Conservation (phyloP, 2,797 vertebrate species). For the Cheirogaleus major region DNA sequence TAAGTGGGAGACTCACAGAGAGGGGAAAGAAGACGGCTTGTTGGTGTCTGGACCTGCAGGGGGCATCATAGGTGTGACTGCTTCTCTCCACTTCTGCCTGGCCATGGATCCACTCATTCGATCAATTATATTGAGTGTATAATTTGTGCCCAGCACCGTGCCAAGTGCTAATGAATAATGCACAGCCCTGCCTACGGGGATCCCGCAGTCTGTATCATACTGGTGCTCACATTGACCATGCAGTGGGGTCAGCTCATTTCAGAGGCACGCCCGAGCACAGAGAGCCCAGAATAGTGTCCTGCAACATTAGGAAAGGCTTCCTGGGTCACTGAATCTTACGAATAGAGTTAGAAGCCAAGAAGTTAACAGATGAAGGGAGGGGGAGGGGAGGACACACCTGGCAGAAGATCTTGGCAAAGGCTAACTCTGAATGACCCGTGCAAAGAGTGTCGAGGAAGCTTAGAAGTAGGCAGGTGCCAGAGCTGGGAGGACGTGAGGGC, state of each 20-base stretch:
- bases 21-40: neutral
- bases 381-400: too few relatives aligned
- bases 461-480: neutral
- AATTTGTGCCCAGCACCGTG: neutral
- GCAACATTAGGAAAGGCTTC: neutral
- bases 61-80: rapidly evolving
- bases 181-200: neutral
- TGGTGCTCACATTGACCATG: neutral
- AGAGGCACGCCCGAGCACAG: neutral
- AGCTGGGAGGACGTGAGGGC: too few relatives aligned
- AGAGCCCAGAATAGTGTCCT: too few relatives aligned
- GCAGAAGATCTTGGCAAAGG: neutral
- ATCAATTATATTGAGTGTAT: neutral
- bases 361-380: neutral
- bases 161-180: neutral
- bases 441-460: neutral
- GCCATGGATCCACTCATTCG: neutral
- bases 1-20: neutral
- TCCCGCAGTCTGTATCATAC: neutral
- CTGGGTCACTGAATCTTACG: neutral
- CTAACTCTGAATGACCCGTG: neutral
- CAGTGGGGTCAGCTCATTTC: rapidly evolving
- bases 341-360: neutral
- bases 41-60: rapidly evolving
- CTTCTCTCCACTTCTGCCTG: neutral